These are phyloP conservation scores for Camponotus pennsylvanicus DNA, from an alignment of 1,140 invertebrate species.

Conservation along the genomic window DNA sequence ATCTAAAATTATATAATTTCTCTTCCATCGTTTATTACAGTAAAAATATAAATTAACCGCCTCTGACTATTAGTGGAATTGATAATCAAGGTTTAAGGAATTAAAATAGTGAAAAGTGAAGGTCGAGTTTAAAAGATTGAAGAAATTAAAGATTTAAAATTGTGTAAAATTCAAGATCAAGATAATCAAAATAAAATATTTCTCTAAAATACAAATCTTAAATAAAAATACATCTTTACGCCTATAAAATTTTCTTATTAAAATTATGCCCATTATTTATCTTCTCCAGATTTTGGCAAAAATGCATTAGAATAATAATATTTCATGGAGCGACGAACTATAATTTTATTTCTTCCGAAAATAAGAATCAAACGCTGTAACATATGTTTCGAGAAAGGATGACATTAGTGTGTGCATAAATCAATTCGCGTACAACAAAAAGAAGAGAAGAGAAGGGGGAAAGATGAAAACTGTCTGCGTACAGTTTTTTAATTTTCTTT, in stretches of 20 bases:
- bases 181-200: neutral
- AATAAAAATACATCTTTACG: neutral
- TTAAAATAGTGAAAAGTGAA: neutral
- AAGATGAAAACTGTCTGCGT: neutral
- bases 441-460: neutral
- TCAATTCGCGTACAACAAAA: neutral
- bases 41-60: too few relatives aligned
- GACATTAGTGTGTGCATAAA: neutral
- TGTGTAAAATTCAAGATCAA: neutral
- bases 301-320: neutral
- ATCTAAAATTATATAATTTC: too few relatives aligned
- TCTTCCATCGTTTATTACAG: too few relatives aligned
- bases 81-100: too few relatives aligned
- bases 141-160: neutral
- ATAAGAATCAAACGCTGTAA: slow-evolving; percentile 1
- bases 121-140: neutral
- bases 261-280: neutral
- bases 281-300: neutral
- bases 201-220: neutral
- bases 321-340: neutral
- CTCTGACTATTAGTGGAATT: too few relatives aligned
- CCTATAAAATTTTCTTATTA: neutral
- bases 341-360: neutral
- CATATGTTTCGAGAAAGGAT: neutral
- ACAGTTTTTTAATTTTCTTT: slow-evolving; percentile 44